Conservation (phyloP, 2,888 invertebrate species). For the Lithophane ornitopus region DNA sequence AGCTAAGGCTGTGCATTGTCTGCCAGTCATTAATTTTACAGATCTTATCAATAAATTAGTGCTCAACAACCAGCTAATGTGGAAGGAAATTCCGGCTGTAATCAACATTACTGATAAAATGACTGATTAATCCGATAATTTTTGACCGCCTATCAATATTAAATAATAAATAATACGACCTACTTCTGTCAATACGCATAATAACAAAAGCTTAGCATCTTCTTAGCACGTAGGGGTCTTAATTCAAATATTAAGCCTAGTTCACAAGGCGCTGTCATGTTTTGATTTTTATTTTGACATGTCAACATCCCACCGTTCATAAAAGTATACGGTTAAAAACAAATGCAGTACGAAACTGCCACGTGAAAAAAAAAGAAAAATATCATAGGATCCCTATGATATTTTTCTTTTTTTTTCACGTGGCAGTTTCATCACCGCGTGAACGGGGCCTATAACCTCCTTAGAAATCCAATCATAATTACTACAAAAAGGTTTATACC, state of each 20-base stretch:
- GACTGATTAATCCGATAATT: background rate
- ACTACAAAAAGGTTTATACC: no score
- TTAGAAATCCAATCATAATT: background rate
- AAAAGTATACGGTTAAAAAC: no score
- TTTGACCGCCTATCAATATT: background rate
- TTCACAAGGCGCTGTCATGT: background rate
- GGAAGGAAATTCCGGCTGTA: background rate
- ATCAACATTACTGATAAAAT: background rate
- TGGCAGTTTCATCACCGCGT: background rate
- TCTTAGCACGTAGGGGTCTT: no score
- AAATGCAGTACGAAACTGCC: background rate
- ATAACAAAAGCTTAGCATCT: no score
- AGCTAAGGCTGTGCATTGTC: background rate
- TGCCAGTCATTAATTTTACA: background rate
- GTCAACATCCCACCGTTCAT: background rate
- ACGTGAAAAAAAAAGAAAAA: background rate
- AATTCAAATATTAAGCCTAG: no score
- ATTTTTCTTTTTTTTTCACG: no score
- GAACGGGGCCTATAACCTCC: background rate
- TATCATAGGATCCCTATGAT: no score
- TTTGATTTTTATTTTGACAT: no score
- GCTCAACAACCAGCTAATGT: background rate
- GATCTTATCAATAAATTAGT: conserved; percentile 3
- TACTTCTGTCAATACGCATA: background rate
- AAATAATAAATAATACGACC: background rate